phyloP scores from a whole-genome alignment of 2,797 vertebrate genomes.

The Phrynocephalus vlangalii region DNA sequence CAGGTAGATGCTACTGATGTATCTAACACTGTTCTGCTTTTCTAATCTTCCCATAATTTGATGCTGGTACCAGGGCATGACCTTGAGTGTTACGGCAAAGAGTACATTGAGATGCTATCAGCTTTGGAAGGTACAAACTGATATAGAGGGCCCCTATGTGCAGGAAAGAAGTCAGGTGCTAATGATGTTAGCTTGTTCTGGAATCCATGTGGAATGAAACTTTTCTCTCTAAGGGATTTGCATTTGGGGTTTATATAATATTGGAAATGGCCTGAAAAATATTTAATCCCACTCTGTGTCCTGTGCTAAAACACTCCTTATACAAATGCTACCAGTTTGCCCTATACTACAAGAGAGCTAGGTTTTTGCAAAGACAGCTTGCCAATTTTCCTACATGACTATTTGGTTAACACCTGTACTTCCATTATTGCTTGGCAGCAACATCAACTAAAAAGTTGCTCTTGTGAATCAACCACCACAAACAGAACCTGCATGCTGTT shows the following conservation, averaged over 20 bases:
- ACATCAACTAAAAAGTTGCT: not conserved
- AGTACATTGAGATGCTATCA: rapidly evolving
- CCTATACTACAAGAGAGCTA: not conserved
- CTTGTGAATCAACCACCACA: not conserved
- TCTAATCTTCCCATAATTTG: constrained; percentile 55
- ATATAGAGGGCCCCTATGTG: not conserved
- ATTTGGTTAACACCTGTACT: not conserved
- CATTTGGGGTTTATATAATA: not conserved
- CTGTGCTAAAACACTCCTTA: not conserved
- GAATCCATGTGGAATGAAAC: not conserved
- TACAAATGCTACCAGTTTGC: not conserved
- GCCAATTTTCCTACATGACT: not conserved
- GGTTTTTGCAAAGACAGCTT: not conserved
- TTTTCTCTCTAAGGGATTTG: not conserved
- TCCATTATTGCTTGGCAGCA: not conserved
- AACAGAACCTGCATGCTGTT: not conserved
- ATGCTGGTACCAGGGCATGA: constrained; percentile 63
- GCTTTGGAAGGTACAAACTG: not conserved
- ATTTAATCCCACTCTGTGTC: not conserved
- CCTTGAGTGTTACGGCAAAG: constrained; percentile 43
- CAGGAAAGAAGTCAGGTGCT: not conserved
- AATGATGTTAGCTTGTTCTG: not conserved
- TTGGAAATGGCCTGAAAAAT: not conserved
- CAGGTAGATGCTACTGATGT: constrained; percentile 55
- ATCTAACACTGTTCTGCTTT: constrained; percentile 24